Percentiles rank a stretch among this genome's conserved stretches.
Conservation (phyloP, 1,140 invertebrate species). For the Danaus plexippus region DNA sequence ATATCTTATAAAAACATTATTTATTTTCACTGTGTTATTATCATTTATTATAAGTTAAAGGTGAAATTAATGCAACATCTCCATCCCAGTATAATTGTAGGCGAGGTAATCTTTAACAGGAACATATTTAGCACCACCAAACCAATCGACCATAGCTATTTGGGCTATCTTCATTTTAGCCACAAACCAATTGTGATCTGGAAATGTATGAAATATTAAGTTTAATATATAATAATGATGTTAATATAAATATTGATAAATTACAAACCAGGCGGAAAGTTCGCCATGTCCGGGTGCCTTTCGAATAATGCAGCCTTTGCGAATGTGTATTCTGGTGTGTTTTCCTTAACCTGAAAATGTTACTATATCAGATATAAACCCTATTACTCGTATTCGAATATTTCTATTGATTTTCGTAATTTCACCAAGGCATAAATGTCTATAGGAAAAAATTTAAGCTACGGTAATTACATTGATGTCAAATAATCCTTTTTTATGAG, state of each 20-base stretch:
- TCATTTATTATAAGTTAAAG: slow-evolving; percentile 2
- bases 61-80: slow-evolving; percentile 39
- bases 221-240: too few species aligned
- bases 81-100: slow-evolving; percentile 56
- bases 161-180: slow-evolving; percentile 80
- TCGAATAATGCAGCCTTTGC: slow-evolving; percentile 77
- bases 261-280: slow-evolving; percentile 74
- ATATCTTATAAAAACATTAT: too few species aligned
- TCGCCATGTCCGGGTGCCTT: slow-evolving; percentile 79
- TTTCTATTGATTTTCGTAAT: too few species aligned
- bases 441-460: too few species aligned
- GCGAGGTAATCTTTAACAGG: slow-evolving; percentile 74
- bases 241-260: neutral
- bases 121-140: slow-evolving; percentile 82
- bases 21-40: slow-evolving; percentile 3
- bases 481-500: too few species aligned
- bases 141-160: slow-evolving; percentile 82
- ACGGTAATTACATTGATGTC: too few species aligned
- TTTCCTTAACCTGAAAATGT: slow-evolving; percentile 72
- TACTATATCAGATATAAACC: too few species aligned
- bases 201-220: slow-evolving; percentile 28
- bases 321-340: slow-evolving; percentile 73
- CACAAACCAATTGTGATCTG: slow-evolving; percentile 83
- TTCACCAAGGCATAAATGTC: too few species aligned
- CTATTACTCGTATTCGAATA: too few species aligned